Base-by-base conservation (phyloP, 2,113 vertebrate genomes). In the Hyla sarda region DNA sequence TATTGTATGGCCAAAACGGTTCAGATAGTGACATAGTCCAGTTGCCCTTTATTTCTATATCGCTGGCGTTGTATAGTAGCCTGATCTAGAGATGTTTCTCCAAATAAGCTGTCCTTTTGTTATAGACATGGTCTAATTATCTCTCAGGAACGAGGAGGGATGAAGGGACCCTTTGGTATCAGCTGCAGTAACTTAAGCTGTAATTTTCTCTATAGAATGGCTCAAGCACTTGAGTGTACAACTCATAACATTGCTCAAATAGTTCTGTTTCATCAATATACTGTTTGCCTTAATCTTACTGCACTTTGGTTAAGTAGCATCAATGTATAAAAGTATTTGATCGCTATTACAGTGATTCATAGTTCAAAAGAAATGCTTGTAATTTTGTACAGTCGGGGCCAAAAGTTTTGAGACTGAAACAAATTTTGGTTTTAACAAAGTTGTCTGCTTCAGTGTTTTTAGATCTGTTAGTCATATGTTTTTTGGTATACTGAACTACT, bases 171-270 rank as follows among this genome's bases (percentile, higher is more conserved):
- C 58, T 76, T 13, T 77, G 83, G 71, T 84, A 77, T 77, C 83
- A 84, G 83, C 83, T 84, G 73, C 71, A 37, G 52, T 45, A 56
- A 58, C 50, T 83, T 74, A n/a, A 30, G 52, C 71, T 47, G 30
- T 75, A 28, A 74, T 83, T 83, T 50, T 58, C 21, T 74, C 52
- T 76, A 65, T 77, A 76, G 25, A 62, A 65, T 65, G 13, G 13
- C 56, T 65, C 54, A 84, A 34, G 23, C 30, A 25, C 72, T 65
- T 62, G 73, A 75, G 82, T 23, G 67, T 73, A 6, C 41, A 84
- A 34, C 34, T 48, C n/a, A 30, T 65, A 73, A 76, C 34, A 76
- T 84, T 47, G 56, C 72, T 84, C 25, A 65, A 76, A 77, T 62
- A 45, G n/a, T 76, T 83, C 34, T 37, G 6, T 73, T 84, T 9